These are phyloP conservation scores for Agrotis exclamationis DNA, from an alignment of 2,888 invertebrate species.

Conservation along the genomic window DNA sequence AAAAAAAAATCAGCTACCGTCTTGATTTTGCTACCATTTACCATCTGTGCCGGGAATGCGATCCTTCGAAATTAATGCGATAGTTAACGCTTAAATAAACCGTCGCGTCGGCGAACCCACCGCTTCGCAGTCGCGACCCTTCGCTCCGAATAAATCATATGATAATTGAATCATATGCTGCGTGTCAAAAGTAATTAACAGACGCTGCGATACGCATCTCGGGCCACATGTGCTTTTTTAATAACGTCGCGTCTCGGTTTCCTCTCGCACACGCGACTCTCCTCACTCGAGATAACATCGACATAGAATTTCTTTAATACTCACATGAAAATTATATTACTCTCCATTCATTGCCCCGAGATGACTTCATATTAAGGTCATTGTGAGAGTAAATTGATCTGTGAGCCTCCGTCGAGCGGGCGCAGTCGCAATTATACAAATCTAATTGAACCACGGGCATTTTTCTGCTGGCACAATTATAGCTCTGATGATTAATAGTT, in stretches of 20 bases:
- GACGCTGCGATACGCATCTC: constrained; percentile 89
- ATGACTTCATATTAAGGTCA: constrained; percentile 88
- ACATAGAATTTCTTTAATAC: constrained; percentile 88
- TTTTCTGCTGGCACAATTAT: constrained; percentile 69
- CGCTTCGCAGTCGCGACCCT: constrained; percentile 74
- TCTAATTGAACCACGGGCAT: constrained; percentile 69
- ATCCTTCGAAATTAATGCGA: constrained; percentile 83
- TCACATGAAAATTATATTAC: constrained; percentile 87
- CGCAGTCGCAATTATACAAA: constrained; percentile 78
- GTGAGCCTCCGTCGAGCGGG: constrained; percentile 79
- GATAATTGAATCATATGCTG: constrained; percentile 91
- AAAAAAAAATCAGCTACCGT: constrained; percentile 77
- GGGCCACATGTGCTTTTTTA: constrained; percentile 90
- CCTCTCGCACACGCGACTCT: constrained; percentile 86
- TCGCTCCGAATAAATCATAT: constrained; percentile 88
- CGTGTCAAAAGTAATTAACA: constrained; percentile 91
- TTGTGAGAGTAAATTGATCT: constrained; percentile 89
- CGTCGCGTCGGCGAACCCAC: constrained; percentile 71
- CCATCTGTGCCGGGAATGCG: constrained; percentile 86
- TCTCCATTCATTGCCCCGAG: constrained; percentile 77
- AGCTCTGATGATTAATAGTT: constrained; percentile 62
- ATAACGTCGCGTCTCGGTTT: constrained; percentile 86
- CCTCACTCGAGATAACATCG: constrained; percentile 88
- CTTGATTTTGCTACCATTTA: constrained; percentile 79
- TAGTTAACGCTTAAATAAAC: constrained; percentile 88